These are phyloP conservation scores for Megathymus violae DNA, from an alignment of 1,140 invertebrate species.

Conservation along the genomic window DNA sequence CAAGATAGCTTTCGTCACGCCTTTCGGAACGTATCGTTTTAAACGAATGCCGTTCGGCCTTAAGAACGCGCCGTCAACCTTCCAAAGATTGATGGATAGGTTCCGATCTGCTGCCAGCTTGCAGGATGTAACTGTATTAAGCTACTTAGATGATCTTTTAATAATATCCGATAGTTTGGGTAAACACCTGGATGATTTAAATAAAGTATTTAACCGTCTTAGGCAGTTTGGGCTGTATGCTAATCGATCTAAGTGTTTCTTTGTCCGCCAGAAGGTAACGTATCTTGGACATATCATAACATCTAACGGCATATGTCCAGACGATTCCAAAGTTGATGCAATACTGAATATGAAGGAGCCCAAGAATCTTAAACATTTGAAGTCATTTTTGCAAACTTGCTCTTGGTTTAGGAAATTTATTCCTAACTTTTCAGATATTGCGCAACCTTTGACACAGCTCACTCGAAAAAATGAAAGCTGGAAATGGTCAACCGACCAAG, in stretches of 20 bases:
- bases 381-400: slow-evolving; percentile 51
- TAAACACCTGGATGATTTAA: slow-evolving; percentile 50
- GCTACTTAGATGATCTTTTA: slow-evolving; percentile 77
- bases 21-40: slow-evolving; percentile 63
- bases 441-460: slow-evolving; percentile 62
- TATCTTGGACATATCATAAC: slow-evolving; percentile 70
- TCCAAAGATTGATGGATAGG: slow-evolving; percentile 71
- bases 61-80: slow-evolving; percentile 64
- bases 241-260: slow-evolving; percentile 61
- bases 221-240: slow-evolving; percentile 36
- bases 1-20: slow-evolving; percentile 80
- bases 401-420: slow-evolving; percentile 72
- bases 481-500: slow-evolving; percentile 40
- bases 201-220: slow-evolving; percentile 45
- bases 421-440: slow-evolving; percentile 56
- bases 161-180: slow-evolving; percentile 31
- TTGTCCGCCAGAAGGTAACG: slow-evolving; percentile 50
- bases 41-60: slow-evolving; percentile 68
- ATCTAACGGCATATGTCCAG: slow-evolving; percentile 56
- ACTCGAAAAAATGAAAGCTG: slow-evolving; percentile 54
- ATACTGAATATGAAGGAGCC: not conserved
- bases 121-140: slow-evolving; percentile 46
- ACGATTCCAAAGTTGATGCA: slow-evolving; percentile 24
- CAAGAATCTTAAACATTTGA: slow-evolving; percentile 13
- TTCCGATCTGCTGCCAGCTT: slow-evolving; percentile 42